phyloP scores from a whole-genome alignment of 2,113 vertebrate species.

The Rutilus rutilus region DNA sequence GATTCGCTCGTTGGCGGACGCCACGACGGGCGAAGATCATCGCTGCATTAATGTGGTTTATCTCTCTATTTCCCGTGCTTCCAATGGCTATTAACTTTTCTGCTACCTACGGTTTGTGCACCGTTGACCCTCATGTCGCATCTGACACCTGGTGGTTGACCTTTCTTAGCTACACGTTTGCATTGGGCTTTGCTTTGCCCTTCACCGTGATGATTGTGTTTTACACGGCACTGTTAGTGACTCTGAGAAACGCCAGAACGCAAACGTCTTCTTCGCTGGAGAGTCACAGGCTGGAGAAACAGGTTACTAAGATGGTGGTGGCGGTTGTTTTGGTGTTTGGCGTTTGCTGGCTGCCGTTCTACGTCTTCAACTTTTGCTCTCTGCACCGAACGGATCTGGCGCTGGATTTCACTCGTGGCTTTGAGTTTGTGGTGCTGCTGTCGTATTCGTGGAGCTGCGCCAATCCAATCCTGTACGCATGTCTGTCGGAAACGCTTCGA shows the following conservation, averaged over 20 bases:
- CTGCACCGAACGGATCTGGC: constrained; percentile 45
- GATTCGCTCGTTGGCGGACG: constrained; percentile 70
- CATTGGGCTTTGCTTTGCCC: constrained; percentile 75
- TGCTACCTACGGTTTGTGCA: constrained; percentile 61
- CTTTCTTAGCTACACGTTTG: constrained; percentile 75
- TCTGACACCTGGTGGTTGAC: constrained; percentile 67
- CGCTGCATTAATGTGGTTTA: constrained; percentile 70
- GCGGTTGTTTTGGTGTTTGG: constrained; percentile 74
- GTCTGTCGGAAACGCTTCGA: constrained; percentile 74
- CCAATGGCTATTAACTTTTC: constrained; percentile 79
- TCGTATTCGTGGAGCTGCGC: constrained; percentile 82
- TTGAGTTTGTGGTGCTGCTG: constrained; percentile 75
- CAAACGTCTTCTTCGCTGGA: constrained; percentile 40
- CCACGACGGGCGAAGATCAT: constrained; percentile 68
- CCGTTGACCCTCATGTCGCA: constrained; percentile 54
- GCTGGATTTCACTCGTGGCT: constrained; percentile 61
- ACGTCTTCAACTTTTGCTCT: constrained; percentile 76
- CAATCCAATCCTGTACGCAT: constrained; percentile 78
- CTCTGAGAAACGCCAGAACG: constrained; percentile 58
- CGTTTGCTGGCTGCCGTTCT: constrained; percentile 80
- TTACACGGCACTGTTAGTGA: constrained; percentile 68
- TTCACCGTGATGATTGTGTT: constrained; percentile 71
- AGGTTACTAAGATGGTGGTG: constrained; percentile 78
- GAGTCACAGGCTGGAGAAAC: constrained; percentile 64
- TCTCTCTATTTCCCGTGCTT: constrained; percentile 75